phyloP scores from a whole-genome alignment of 1,140 invertebrate genomes.

The Drosophila bocki region DNA sequence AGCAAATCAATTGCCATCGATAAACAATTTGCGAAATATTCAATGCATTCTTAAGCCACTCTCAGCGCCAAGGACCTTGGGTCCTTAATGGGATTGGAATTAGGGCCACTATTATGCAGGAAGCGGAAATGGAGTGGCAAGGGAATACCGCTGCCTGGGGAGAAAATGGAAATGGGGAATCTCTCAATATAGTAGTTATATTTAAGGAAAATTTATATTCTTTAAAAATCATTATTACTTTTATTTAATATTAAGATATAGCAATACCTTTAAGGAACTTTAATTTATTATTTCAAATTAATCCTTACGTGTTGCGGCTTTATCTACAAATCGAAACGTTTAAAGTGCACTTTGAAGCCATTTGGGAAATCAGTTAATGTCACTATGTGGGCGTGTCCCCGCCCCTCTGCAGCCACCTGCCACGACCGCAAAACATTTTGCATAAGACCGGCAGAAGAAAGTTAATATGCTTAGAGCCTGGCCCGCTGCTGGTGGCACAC shows the following conservation, averaged over 20 bases:
- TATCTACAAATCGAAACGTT: slow-evolving; percentile 19
- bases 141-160: not conserved
- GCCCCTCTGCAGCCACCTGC: not conserved
- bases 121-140: slow-evolving; percentile 4
- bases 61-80: slow-evolving; percentile 6
- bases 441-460: slow-evolving; percentile 43
- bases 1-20: slow-evolving; percentile 52
- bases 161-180: not conserved
- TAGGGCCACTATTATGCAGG: slow-evolving; percentile 1
- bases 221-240: too few species aligned
- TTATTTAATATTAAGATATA: not conserved
- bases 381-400: slow-evolving; percentile 10
- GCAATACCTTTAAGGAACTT: not conserved
- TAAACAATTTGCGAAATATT: slow-evolving; percentile 52
- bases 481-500: slow-evolving; percentile 54
- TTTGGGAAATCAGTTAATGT: slow-evolving; percentile 46
- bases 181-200: not conserved
- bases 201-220: not conserved
- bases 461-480: slow-evolving; percentile 75
- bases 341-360: slow-evolving; percentile 9
- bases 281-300: not conserved
- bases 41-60: slow-evolving; percentile 48
- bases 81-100: slow-evolving; percentile 24
- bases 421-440: slow-evolving; percentile 17
- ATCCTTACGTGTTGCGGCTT: not conserved